Evolutionary conservation across 2,797 vertebrate genomes (phyloP), one percentile per base, ranked within the genome.

Genomic region (Huso huso): DNA sequence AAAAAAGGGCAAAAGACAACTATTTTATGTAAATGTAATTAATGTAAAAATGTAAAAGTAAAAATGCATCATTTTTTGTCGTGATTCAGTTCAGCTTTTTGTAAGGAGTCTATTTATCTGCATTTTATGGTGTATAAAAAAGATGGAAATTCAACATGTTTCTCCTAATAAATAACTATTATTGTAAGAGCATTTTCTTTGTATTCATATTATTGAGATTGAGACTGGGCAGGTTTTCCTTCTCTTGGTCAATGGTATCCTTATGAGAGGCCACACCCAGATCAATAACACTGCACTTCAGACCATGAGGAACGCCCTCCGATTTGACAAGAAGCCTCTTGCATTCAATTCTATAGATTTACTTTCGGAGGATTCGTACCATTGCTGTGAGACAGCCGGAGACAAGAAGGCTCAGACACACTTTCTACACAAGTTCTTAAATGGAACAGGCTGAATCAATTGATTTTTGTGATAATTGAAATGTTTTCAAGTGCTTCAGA

Each of bases 61-160:
- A 18, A 18, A 18, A 83, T 81, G 76, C 75, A 75, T 86, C 80
- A 75, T 77, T 76, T 84, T 72, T 78, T 85, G 81, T 86, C 88
- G 87, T 92, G 88, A 89, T 84, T 90, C 74, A 83, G 82, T 82
- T 79, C 79, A 80, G 66, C 82, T 80, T 92, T 93, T 93, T 95
- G 86, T 95, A 93, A 89, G 83, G 83, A 86, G 81, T 91, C 93
- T 96, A 98, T 98, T 98, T 98, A 97, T 96, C 92, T 83, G 86
- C 77, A 83, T 83, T 84, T 82, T 84, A 80, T 81, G 85, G 86
- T 78, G 68, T 71, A 78, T 79, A 82, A 76, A 79, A 80, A 81
- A 74, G 70, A 84, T 88, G 86, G 90, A 90, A 93, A 87, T 89
- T 89, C 86, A 77, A 84, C 52, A 70, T 86, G 88, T 84, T 82